Conservation (phyloP, 2,888 invertebrate genomes). For the Aporophyla nigra region DNA sequence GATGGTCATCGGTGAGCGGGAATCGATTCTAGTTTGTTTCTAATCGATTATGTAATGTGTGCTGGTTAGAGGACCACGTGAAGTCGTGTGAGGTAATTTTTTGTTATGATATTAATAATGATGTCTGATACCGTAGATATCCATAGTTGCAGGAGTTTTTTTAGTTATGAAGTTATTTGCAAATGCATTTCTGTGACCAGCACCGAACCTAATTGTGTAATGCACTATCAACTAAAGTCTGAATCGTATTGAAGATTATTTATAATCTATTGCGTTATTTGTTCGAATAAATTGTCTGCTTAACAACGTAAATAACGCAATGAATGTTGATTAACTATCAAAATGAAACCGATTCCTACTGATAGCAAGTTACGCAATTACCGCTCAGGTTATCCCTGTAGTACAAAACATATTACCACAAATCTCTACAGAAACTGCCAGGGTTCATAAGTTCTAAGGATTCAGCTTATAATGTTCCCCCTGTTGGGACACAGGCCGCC, state of each 20-base stretch:
- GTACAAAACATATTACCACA: neutral
- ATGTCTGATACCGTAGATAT: neutral
- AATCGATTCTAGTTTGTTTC: constrained; percentile 43
- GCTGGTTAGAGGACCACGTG: constrained; percentile 30
- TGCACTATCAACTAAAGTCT: too few relatives aligned
- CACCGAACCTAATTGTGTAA: too few relatives aligned
- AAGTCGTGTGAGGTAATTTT: constrained; percentile 40
- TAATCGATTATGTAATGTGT: constrained; percentile 53
- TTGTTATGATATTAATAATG: constrained; percentile 36
- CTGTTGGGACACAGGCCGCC: too few relatives aligned
- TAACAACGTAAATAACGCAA: too few relatives aligned
- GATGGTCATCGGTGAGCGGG: constrained; percentile 52
- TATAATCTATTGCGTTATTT: too few relatives aligned
- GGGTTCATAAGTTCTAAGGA: neutral
- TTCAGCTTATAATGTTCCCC: too few relatives aligned
- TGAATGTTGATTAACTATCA: too few relatives aligned
- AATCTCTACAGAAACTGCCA: neutral
- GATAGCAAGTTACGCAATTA: too few relatives aligned
- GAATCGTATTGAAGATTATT: too few relatives aligned
- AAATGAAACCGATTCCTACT: too few relatives aligned
- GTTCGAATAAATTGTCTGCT: too few relatives aligned
- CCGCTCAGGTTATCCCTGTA: too few relatives aligned
- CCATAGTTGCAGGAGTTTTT: neutral
- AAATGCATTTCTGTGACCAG: neutral
- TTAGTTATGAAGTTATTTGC: neutral